Evolutionary conservation across 2,888 invertebrate species (phyloP).

Genomic region (Tricholauxania praeusta): DNA sequence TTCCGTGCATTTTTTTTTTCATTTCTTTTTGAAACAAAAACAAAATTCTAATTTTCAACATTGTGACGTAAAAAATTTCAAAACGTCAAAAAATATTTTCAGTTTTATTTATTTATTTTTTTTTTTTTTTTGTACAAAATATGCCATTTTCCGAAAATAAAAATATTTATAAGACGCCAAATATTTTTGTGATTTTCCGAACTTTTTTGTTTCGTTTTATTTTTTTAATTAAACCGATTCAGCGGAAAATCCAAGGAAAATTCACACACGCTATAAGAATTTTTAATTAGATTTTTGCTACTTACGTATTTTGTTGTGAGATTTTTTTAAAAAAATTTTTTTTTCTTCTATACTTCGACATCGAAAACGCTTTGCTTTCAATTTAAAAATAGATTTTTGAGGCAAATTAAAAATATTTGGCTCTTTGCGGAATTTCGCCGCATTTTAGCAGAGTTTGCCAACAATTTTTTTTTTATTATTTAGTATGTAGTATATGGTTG

Average conservation of each 20-base stretch:
- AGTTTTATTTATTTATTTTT: not conserved
- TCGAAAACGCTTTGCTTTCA: not conserved
- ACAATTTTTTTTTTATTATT: not conserved
- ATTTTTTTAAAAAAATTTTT: not conserved
- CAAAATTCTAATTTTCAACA: not conserved
- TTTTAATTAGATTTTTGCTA: slow-evolving; percentile 17
- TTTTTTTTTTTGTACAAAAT: not conserved
- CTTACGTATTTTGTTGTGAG: not conserved
- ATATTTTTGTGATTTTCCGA: not conserved
- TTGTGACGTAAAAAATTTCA: slow-evolving; percentile 13
- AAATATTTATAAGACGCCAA: not conserved
- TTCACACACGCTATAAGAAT: not conserved
- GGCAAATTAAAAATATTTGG: not conserved
- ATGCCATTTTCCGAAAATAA: not conserved
- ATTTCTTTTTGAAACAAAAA: not conserved
- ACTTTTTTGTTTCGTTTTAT: not conserved
- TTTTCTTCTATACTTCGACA: not conserved
- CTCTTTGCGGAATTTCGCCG: slow-evolving; percentile 7
- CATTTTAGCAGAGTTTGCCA: not conserved
- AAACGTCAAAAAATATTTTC: slow-evolving; percentile 3
- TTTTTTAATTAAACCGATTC: slow-evolving; percentile 7
- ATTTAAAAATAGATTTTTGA: slow-evolving; percentile 6
- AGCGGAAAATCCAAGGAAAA: slow-evolving; percentile 34
- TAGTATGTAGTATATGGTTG: not conserved
- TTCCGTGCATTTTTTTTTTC: not conserved